A percentile compares a stretch with the other conserved stretches of the same genome.
These are phyloP conservation scores for Sebastolobus alascanus DNA, from an alignment of 2,797 vertebrate species.

Conservation along the genomic window DNA sequence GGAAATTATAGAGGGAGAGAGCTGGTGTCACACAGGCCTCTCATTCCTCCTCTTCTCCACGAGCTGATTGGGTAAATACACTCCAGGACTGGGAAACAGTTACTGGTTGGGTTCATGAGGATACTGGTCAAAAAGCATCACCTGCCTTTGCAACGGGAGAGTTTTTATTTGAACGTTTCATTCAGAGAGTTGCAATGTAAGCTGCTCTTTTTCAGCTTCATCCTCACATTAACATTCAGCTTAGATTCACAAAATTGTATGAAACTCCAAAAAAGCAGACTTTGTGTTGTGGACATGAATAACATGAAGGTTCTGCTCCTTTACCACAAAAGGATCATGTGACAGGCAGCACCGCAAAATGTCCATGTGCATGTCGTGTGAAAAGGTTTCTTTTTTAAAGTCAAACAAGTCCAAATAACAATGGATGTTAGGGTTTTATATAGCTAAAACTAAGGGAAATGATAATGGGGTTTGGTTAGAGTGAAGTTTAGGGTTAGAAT, in stretches of 20 bases:
- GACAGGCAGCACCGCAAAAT: constrained; percentile 4
- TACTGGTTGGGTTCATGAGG: constrained; percentile 45
- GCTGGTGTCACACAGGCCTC: constrained; percentile 80
- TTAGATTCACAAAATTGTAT: background rate
- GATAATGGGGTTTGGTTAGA: constrained; percentile 15
- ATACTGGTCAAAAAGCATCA: constrained; percentile 53
- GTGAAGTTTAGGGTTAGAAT: constrained; percentile 6
- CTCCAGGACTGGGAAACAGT: constrained; percentile 47
- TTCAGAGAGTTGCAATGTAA: background rate
- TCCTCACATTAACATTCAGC: background rate
- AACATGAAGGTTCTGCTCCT: constrained; percentile 8
- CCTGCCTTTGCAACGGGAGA: constrained; percentile 51
- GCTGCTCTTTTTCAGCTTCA: constrained; percentile 3
- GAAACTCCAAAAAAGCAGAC: background rate
- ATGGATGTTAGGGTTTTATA: background rate
- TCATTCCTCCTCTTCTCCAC: constrained; percentile 73
- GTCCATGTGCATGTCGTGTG: constrained; percentile 1
- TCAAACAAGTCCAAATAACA: constrained; percentile 12
- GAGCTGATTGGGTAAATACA: constrained; percentile 78
- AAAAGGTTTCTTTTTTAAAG: constrained; percentile 21
- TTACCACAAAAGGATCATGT: background rate
- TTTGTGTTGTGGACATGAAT: background rate
- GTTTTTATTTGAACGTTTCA: constrained; percentile 29
- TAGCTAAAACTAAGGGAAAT: background rate
- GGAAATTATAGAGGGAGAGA: constrained; percentile 82